phyloP scores from a whole-genome alignment of 2,888 invertebrate species.

The Eledona agricola region DNA sequence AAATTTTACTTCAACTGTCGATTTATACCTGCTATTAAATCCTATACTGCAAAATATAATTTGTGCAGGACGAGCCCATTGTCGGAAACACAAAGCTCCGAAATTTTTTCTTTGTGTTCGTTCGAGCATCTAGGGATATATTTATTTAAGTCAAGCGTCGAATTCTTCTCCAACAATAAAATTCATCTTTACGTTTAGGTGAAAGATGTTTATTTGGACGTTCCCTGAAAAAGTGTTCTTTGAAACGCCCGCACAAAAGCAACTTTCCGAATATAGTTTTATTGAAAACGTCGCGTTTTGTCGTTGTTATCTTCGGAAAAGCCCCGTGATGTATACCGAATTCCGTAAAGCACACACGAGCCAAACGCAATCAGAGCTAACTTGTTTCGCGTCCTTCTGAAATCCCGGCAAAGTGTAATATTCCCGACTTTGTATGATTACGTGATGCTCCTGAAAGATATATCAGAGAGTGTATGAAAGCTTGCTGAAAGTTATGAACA shows the following conservation, averaged over 20 bases:
- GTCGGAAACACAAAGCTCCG: too few relatives aligned
- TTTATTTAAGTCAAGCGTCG: too few relatives aligned
- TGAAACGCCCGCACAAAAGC: slow-evolving; percentile 8
- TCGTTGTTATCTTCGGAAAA: slow-evolving; percentile 15
- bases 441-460: slow-evolving; percentile 26
- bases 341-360: slow-evolving; percentile 10
- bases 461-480: slow-evolving; percentile 24
- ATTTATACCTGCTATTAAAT: too few relatives aligned
- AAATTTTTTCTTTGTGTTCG: too few relatives aligned
- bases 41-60: too few relatives aligned
- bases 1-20: too few relatives aligned
- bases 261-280: slow-evolving; percentile 16
- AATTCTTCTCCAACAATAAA: slow-evolving; percentile 6
- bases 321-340: slow-evolving; percentile 22
- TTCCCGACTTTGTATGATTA: slow-evolving; percentile 29
- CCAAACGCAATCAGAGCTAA: slow-evolving; percentile 27
- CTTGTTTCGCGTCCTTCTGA: slow-evolving; percentile 27
- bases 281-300: slow-evolving; percentile 19
- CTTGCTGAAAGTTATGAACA: slow-evolving; percentile 21
- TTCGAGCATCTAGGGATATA: too few relatives aligned
- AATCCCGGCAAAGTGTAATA: slow-evolving; percentile 26
- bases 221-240: slow-evolving; percentile 4
- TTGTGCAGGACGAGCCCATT: too few relatives aligned
- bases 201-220: slow-evolving; percentile 11
- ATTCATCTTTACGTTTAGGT: slow-evolving; percentile 1